These are phyloP conservation scores for Epirrita christyi DNA, from an alignment of 2,888 invertebrate genomes.

Conservation along the genomic window DNA sequence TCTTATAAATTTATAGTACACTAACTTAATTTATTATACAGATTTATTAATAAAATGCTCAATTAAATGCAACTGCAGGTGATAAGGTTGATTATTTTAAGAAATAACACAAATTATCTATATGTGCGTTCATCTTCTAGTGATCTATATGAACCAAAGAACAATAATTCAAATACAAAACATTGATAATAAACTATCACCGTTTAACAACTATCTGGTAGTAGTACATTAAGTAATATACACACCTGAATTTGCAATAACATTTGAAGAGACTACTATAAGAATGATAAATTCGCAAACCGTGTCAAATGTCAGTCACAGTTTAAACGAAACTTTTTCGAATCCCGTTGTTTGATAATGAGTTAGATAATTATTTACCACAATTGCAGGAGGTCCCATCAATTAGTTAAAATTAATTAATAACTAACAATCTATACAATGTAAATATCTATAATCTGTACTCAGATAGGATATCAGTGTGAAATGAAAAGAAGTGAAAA, in stretches of 20 bases:
- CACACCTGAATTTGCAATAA: slow-evolving; percentile 8
- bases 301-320: too few relatives aligned
- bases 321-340: too few relatives aligned
- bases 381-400: background rate
- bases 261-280: background rate
- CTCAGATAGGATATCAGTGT: background rate
- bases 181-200: slow-evolving; percentile 13
- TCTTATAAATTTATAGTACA: slow-evolving; percentile 5
- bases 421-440: background rate
- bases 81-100: background rate
- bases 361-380: background rate
- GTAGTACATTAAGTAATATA: slow-evolving; percentile 12
- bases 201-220: slow-evolving; percentile 21
- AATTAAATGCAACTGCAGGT: slow-evolving; percentile 26
- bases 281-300: too few relatives aligned
- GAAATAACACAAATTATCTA: background rate
- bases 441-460: background rate
- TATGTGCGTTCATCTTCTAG: slow-evolving; percentile 16
- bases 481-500: background rate
- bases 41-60: slow-evolving; percentile 21
- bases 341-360: too few relatives aligned
- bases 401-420: background rate
- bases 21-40: slow-evolving; percentile 6
- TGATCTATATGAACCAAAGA: slow-evolving; percentile 9
- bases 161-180: slow-evolving; percentile 8